phyloP scores from a whole-genome alignment of 2,113 vertebrate genomes.

The Chaetodon trifascialis region DNA sequence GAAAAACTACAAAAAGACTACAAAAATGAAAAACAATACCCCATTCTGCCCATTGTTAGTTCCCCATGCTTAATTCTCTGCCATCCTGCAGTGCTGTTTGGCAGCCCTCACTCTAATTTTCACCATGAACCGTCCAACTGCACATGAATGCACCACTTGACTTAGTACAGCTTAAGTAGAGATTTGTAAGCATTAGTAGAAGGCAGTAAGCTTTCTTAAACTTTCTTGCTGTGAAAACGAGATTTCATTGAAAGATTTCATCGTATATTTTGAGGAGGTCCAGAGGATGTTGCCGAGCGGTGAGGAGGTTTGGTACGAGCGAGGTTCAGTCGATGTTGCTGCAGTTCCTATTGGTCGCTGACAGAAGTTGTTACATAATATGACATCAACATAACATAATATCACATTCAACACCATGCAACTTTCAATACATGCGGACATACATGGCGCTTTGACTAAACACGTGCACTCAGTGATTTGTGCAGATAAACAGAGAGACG shows the following conservation, averaged over 20 bases:
- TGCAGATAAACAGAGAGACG: slow-evolving; percentile 14
- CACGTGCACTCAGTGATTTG: neutral
- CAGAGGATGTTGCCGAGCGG: neutral
- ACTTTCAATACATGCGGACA: neutral
- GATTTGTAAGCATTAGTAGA: neutral
- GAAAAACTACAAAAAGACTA: no score
- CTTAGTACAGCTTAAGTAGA: neutral
- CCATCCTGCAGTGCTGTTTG: no score
- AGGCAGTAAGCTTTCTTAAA: no score
- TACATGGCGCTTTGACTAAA: neutral
- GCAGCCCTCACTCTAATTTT: no score
- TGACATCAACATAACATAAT: no score
- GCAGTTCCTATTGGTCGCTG: slow-evolving; percentile 4
- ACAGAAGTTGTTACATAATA: slow-evolving; percentile 12
- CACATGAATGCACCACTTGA: neutral
- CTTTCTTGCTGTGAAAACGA: neutral
- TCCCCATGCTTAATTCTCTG: no score
- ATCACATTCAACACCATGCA: neutral
- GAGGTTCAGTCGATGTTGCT: slow-evolving; percentile 8
- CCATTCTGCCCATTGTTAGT: no score
- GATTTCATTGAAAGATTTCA: neutral
- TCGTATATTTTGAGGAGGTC: neutral
- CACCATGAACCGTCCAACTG: neutral
- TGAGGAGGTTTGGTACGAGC: neutral
- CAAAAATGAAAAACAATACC: no score